Conservation (phyloP, 1,140 invertebrate species). For the Caligus rogercresseyi region DNA sequence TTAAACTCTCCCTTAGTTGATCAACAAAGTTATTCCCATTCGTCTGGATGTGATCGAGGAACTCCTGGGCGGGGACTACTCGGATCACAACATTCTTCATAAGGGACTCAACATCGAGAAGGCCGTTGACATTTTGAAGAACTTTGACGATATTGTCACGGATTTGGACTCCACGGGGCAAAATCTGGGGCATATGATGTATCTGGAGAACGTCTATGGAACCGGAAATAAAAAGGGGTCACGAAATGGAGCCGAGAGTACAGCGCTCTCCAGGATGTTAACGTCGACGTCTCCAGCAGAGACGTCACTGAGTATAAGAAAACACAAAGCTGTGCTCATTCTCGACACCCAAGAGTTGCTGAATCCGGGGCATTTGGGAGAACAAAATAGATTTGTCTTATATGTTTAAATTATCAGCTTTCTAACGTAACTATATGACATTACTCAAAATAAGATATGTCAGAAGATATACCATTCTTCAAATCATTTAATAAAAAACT, state of each 20-base stretch:
- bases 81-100: constrained; percentile 57
- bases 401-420: no score
- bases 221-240: not conserved
- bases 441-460: not conserved
- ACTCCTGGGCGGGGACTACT: constrained; percentile 63
- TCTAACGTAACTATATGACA: not conserved
- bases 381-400: no score
- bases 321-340: not conserved
- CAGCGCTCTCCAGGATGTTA: not conserved
- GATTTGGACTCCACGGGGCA: constrained; percentile 7
- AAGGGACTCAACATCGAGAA: constrained; percentile 24
- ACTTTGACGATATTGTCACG: constrained; percentile 4
- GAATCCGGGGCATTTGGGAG: not conserved
- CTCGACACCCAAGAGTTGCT: not conserved
- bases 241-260: not conserved
- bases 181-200: constrained; percentile 9
- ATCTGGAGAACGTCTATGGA: constrained; percentile 6
- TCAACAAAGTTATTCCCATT: constrained; percentile 5
- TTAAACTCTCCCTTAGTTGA: no score
- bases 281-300: not conserved
- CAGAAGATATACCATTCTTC: not conserved
- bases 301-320: not conserved
- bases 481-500: not conserved
- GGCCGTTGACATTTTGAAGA: constrained; percentile 5
- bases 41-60: constrained; percentile 64